Conservation (phyloP, 2,797 vertebrate genomes). For the Ptychobarbus kaznakovi region DNA sequence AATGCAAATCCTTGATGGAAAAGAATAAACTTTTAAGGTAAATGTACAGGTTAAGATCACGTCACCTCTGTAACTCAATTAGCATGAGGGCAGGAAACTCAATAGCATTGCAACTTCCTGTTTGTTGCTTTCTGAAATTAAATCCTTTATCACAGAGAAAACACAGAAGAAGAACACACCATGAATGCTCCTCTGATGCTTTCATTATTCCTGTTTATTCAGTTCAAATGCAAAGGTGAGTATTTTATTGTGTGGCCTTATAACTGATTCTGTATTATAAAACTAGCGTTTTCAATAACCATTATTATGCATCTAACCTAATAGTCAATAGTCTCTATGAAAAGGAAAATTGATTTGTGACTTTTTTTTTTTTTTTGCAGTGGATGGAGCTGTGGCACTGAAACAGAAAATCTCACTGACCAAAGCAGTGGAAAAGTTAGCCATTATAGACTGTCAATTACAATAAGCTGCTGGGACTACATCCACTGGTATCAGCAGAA, state of each 20-base stretch:
- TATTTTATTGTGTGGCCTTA: background rate
- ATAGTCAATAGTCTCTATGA: background rate
- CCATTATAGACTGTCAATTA: slow-evolving; percentile 41
- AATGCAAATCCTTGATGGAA: background rate
- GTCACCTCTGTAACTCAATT: background rate
- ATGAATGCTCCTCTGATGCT: background rate
- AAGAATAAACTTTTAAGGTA: background rate
- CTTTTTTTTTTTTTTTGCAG: slow-evolving; percentile 10
- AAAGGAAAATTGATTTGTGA: background rate
- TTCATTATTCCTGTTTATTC: background rate
- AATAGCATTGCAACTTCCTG: slow-evolving; percentile 7
- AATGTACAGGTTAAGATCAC: background rate
- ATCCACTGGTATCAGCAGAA: slow-evolving; percentile 59
- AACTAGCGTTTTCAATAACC: background rate
- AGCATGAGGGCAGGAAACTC: background rate
- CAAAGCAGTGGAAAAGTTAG: slow-evolving; percentile 17
- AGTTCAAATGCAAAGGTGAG: background rate
- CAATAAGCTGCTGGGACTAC: background rate
- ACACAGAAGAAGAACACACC: background rate
- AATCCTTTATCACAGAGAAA: background rate
- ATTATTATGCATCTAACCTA: background rate
- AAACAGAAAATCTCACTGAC: slow-evolving; percentile 39
- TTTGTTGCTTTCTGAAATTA: background rate
- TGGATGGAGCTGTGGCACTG: background rate
- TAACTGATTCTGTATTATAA: background rate